These are phyloP conservation scores for Andricus curvator DNA, from an alignment of 2,888 invertebrate species.

Conservation along the genomic window DNA sequence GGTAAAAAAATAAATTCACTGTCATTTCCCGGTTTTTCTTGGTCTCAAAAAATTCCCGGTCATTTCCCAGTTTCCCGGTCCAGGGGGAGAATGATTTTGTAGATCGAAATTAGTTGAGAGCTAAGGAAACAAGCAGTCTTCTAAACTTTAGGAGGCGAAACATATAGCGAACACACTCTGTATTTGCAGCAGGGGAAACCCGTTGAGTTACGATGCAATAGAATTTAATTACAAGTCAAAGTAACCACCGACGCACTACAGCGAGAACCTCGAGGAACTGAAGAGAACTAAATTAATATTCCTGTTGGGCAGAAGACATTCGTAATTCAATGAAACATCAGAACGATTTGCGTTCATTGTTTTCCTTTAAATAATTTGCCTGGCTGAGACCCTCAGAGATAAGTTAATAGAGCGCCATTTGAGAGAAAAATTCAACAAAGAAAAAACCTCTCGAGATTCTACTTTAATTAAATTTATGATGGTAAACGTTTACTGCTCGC, in stretches of 20 bases:
- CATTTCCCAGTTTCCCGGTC: no score
- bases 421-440: neutral
- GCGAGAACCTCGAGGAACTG: neutral
- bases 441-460: neutral
- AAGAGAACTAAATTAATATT: neutral
- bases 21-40: no score
- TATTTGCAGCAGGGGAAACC: neutral
- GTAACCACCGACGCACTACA: slow-evolving; percentile 39
- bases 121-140: neutral
- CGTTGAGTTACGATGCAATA: slow-evolving; percentile 47
- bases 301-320: neutral
- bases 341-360: neutral
- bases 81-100: no score
- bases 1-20: no score
- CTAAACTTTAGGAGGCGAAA: neutral
- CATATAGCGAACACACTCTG: neutral
- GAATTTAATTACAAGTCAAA: slow-evolving; percentile 59
- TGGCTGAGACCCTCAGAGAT: neutral
- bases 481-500: neutral
- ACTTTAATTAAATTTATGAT: neutral
- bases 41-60: no score
- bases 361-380: neutral
- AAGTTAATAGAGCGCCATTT: neutral
- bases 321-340: neutral
- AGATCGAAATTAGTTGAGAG: slow-evolving; percentile 5